phyloP scores from a whole-genome alignment of 2,888 invertebrate species.

The Nudaria mundana region DNA sequence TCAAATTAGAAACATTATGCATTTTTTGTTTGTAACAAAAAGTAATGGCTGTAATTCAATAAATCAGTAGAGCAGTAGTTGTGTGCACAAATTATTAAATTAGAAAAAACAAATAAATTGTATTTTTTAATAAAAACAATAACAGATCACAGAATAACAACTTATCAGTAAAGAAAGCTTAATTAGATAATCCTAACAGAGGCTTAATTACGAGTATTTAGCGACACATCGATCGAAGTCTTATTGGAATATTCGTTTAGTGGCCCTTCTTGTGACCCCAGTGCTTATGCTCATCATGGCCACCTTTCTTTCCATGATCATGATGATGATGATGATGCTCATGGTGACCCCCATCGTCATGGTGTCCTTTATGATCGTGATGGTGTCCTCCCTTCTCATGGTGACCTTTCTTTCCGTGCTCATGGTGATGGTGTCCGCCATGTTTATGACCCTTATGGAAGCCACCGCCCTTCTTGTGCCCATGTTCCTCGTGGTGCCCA shows the following conservation, averaged over 20 bases:
- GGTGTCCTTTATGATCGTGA: constrained; percentile 90
- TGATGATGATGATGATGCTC: constrained; percentile 89
- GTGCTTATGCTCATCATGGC: constrained; percentile 89
- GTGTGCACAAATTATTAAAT: neutral
- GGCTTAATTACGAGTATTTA: constrained; percentile 49
- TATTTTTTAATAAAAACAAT: constrained; percentile 52
- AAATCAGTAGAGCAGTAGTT: constrained; percentile 3
- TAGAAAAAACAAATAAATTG: constrained; percentile 7
- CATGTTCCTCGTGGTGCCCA: constrained; percentile 88
- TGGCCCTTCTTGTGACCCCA: constrained; percentile 86
- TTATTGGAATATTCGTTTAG: constrained; percentile 35
- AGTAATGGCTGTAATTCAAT: no score
- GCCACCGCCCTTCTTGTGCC: constrained; percentile 90
- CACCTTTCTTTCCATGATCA: constrained; percentile 90
- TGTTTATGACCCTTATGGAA: constrained; percentile 91
- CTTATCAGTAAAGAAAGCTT: constrained; percentile 53
- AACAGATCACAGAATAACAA: constrained; percentile 64
- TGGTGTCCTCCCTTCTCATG: constrained; percentile 91
- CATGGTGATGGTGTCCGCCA: constrained; percentile 88
- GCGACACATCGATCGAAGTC: constrained; percentile 33
- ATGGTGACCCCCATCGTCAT: constrained; percentile 88
- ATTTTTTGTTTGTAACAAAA: constrained; percentile 11
- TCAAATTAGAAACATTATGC: constrained; percentile 28
- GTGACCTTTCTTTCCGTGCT: constrained; percentile 91
- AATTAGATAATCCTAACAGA: constrained; percentile 57